Conservation (phyloP, 2,797 vertebrate genomes). For the Lepus oiostolus region DNA sequence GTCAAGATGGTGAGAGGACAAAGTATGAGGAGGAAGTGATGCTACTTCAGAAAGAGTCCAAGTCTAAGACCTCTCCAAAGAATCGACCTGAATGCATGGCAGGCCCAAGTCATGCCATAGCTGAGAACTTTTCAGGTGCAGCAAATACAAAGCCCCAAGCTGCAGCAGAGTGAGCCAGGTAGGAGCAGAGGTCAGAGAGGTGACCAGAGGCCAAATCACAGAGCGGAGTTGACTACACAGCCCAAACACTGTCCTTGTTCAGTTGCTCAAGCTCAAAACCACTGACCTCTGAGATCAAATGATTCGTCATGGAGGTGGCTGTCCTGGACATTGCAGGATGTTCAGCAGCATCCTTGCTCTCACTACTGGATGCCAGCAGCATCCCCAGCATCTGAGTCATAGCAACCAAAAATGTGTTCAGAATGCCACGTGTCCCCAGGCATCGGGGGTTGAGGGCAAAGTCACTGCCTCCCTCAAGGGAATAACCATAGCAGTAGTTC, state of each 20-base stretch:
- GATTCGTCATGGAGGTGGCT: neutral
- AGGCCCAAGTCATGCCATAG: neutral
- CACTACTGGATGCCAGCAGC: neutral
- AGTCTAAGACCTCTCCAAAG: neutral
- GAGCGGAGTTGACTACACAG: neutral
- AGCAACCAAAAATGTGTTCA: neutral
- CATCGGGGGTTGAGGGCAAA: neutral
- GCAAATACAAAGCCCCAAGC: neutral
- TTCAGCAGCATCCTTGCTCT: neutral
- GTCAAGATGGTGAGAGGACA: neutral
- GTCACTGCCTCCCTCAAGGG: neutral
- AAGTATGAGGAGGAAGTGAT: neutral
- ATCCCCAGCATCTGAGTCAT: neutral
- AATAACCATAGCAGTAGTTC: neutral
- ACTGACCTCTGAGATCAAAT: neutral
- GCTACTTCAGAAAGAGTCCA: too few species aligned
- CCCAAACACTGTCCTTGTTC: neutral
- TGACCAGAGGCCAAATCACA: fast-evolving
- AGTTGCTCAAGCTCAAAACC: neutral
- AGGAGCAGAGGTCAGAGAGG: neutral
- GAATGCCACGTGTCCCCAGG: neutral
- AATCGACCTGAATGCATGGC: neutral
- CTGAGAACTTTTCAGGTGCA: neutral
- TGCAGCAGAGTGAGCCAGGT: neutral
- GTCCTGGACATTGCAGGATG: neutral